These are phyloP conservation scores for Tigriopus japonicus DNA, from an alignment of 1,140 invertebrate genomes.

Conservation along the genomic window DNA sequence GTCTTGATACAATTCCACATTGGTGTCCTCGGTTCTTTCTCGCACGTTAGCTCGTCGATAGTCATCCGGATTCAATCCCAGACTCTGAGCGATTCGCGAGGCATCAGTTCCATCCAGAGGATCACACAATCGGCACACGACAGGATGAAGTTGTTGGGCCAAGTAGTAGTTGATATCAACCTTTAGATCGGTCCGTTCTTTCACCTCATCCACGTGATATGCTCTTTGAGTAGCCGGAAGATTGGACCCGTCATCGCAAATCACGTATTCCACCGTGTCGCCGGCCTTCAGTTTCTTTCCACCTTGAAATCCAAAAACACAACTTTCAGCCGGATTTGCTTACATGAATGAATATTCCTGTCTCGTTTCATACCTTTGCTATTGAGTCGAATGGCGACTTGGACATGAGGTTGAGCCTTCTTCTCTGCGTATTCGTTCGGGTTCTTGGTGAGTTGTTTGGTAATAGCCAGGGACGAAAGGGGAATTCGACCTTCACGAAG, in stretches of 20 bases:
- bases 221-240: conserved; percentile 69
- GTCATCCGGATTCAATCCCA: conserved; percentile 25
- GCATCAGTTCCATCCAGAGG: conserved; percentile 86
- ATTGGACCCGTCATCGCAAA: conserved; percentile 71
- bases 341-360: no score
- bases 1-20: no score
- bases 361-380: conserved; percentile 28
- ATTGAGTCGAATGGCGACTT: conserved; percentile 66
- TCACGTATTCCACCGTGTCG: conserved; percentile 86
- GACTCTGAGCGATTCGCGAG: conserved; percentile 63
- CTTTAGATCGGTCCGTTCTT: conserved; percentile 47
- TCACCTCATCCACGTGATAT: conserved; percentile 73
- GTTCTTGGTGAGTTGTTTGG: conserved; percentile 87
- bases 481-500: conserved; percentile 38
- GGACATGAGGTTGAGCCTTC: conserved; percentile 67
- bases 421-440: conserved; percentile 80
- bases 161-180: conserved; percentile 66
- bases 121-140: conserved; percentile 78
- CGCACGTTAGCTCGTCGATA: conserved; percentile 1
- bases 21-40: conserved; percentile 1
- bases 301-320: no score
- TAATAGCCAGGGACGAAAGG: conserved; percentile 60
- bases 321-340: no score
- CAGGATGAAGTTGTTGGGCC: conserved; percentile 73
- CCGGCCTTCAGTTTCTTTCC: conserved; percentile 63